phyloP scores from a whole-genome alignment of 2,113 vertebrate genomes.

The Daphoenositta chrysoptera region DNA sequence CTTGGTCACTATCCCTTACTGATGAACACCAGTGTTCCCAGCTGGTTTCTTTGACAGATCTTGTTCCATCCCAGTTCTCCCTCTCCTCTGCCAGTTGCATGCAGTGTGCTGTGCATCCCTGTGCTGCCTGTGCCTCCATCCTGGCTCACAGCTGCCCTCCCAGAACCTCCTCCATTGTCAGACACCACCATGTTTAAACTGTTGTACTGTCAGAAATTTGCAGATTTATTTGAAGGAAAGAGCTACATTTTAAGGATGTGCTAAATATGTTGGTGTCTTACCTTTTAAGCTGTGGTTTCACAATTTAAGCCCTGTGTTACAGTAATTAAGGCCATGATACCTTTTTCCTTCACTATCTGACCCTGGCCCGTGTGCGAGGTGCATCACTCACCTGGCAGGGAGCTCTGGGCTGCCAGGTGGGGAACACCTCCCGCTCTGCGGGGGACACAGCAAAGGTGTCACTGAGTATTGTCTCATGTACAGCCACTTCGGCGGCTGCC shows the following conservation, averaged over 20 bases:
- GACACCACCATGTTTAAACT: not conserved
- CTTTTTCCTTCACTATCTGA: not conserved
- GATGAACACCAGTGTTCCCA: not conserved
- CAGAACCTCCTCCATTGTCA: fast-evolving
- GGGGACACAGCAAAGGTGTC: not conserved
- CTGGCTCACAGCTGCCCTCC: not conserved
- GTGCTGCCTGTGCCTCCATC: not conserved
- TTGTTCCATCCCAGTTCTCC: not conserved
- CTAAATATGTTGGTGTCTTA: not conserved
- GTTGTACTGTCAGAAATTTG: not conserved
- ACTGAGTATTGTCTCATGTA: not conserved
- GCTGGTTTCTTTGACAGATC: not conserved
- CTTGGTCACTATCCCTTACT: fast-evolving
- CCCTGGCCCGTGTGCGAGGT: fast-evolving
- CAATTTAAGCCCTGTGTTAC: not conserved
- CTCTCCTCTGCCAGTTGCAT: not conserved
- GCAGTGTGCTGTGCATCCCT: no score
- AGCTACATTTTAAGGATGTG: not conserved
- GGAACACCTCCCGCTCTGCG: not conserved
- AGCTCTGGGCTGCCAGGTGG: not conserved
- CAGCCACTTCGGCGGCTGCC: not conserved
- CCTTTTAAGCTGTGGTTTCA: not conserved
- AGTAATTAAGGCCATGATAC: not conserved
- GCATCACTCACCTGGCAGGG: not conserved
- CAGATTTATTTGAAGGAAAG: not conserved